Evolutionary conservation across 2,888 invertebrate genomes (phyloP).

Genomic region (Drosophila mercatorum): DNA sequence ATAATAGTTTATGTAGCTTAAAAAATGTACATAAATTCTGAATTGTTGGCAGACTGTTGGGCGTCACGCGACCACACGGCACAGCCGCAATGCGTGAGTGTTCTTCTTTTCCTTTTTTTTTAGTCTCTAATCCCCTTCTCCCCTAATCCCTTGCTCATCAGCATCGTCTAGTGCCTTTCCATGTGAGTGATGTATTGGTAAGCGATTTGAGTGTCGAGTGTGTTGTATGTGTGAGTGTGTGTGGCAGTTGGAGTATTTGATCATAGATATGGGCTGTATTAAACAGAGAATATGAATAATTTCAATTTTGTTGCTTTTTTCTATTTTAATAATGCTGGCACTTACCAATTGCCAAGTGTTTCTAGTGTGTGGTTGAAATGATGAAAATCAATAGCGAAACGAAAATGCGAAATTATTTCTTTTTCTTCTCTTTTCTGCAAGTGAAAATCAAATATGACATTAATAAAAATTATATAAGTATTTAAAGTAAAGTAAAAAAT

Average conservation of each 20-base stretch:
- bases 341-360: slow-evolving; percentile 62
- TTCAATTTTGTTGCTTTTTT: neutral
- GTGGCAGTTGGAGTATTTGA: slow-evolving; percentile 58
- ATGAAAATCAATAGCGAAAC: slow-evolving; percentile 67
- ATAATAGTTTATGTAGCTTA: slow-evolving; percentile 50
- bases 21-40: slow-evolving; percentile 69
- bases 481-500: slow-evolving; percentile 8
- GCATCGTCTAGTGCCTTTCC: slow-evolving; percentile 20
- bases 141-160: slow-evolving; percentile 6
- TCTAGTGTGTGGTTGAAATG: slow-evolving; percentile 47
- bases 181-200: slow-evolving; percentile 54
- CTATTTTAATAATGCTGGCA: slow-evolving; percentile 13
- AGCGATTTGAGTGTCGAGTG: slow-evolving; percentile 24
- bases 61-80: slow-evolving; percentile 49
- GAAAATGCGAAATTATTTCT: slow-evolving; percentile 70
- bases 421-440: slow-evolving; percentile 79
- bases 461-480: slow-evolving; percentile 23
- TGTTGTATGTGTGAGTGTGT: slow-evolving; percentile 22
- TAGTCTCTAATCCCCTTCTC: slow-evolving; percentile 20
- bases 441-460: slow-evolving; percentile 51
- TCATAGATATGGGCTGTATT: slow-evolving; percentile 51
- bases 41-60: slow-evolving; percentile 68
- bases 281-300: slow-evolving; percentile 28
- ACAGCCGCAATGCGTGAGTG: slow-evolving; percentile 67
- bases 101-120: slow-evolving; percentile 16